Evolutionary conservation across 2,888 invertebrate species (phyloP).

Genomic region (Drosophila imparisetae): DNA sequence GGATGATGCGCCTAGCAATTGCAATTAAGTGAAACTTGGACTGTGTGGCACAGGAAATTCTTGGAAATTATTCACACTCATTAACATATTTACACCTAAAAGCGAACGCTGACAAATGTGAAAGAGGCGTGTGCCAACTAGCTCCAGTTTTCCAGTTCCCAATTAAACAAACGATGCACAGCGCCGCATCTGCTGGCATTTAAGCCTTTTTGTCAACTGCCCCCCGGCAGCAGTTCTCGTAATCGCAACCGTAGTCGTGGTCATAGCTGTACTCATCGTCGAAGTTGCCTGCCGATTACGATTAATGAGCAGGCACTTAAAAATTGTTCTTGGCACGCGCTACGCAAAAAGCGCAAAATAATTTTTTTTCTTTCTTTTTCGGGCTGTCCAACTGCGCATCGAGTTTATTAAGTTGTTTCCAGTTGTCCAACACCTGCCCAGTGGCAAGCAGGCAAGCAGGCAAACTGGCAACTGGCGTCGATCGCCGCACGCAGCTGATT

Average conservation of each 20-base stretch:
- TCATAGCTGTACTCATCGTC: slow-evolving; percentile 6
- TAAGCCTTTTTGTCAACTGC: slow-evolving; percentile 52
- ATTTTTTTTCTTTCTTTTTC: slow-evolving; percentile 24
- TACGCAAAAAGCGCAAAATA: slow-evolving; percentile 52
- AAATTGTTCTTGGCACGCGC: slow-evolving; percentile 70
- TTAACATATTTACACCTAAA: slow-evolving; percentile 80
- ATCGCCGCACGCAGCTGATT: slow-evolving; percentile 71
- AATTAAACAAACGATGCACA: slow-evolving; percentile 69
- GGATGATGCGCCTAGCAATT: slow-evolving; percentile 46
- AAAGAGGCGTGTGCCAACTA: slow-evolving; percentile 63
- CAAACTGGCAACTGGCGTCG: slow-evolving; percentile 18
- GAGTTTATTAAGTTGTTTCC: slow-evolving; percentile 62
- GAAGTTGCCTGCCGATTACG: slow-evolving; percentile 75
- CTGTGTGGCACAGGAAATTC: slow-evolving; percentile 55
- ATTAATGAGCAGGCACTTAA: slow-evolving; percentile 83
- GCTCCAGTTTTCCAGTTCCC: slow-evolving; percentile 61
- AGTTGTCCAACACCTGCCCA: slow-evolving; percentile 61
- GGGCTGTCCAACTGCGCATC: slow-evolving; percentile 20
- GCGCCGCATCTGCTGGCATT: slow-evolving; percentile 12
- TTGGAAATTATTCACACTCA: slow-evolving; percentile 74
- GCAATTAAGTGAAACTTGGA: slow-evolving; percentile 69
- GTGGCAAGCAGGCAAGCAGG: slow-evolving; percentile 34
- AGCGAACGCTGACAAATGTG: slow-evolving; percentile 71
- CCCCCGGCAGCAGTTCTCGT: slow-evolving; percentile 44
- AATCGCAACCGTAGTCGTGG: slow-evolving; percentile 22